Evolutionary conservation across 92 coral and sea anemone genomes (phyloP).

Genomic region (Porites cylindrica): DNA sequence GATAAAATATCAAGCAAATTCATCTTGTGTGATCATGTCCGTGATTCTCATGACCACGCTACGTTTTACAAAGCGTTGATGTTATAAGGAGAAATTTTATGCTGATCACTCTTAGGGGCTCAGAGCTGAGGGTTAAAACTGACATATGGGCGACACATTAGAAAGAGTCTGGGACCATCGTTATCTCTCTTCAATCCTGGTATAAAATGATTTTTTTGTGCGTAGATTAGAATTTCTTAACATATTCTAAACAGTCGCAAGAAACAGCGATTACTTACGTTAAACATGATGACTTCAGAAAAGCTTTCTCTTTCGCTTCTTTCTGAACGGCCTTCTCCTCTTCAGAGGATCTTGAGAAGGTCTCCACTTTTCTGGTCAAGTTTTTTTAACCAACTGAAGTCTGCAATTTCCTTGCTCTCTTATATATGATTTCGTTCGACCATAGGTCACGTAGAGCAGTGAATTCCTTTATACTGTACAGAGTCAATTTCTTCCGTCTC

Average conservation of each 20-base stretch:
- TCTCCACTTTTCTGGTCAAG: too few species aligned
- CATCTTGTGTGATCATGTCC: too few species aligned
- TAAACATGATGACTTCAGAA: background rate
- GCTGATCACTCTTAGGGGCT: too few species aligned
- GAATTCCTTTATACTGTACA: background rate
- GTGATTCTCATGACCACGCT: too few species aligned
- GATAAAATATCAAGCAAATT: too few species aligned
- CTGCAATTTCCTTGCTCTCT: background rate
- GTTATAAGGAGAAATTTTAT: too few species aligned
- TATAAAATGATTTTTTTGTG: background rate
- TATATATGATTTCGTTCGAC: background rate
- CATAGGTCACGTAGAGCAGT: background rate
- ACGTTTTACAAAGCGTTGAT: too few species aligned
- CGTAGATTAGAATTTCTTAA: background rate
- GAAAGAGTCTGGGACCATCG: too few species aligned
- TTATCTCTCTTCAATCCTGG: too few species aligned
- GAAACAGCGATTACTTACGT: background rate
- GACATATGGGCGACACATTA: too few species aligned
- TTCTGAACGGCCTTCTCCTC: background rate
- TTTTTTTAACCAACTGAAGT: background rate
- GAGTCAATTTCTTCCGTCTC: background rate
- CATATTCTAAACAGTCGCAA: background rate
- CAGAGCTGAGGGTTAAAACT: too few species aligned
- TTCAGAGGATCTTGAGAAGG: too few species aligned
- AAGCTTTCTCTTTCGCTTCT: background rate